Evolutionary conservation across 92 coral and sea anemone species (phyloP).

Genomic region (Bergia sp.): DNA sequence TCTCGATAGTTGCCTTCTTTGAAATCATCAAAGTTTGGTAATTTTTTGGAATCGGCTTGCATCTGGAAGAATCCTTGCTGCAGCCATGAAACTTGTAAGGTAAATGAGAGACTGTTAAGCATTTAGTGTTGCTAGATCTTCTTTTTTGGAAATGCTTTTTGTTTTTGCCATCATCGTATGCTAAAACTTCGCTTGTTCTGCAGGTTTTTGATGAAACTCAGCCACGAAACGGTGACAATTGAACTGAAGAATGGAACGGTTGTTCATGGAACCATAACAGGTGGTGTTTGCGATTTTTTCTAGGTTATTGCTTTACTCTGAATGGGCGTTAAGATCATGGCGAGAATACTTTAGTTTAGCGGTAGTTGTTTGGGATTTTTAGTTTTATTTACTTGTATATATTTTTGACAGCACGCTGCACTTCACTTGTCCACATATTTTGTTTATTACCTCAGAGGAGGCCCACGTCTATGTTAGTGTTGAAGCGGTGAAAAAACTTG

Average conservation of each 20-base stretch:
- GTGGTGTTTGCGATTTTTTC: constrained; percentile 37
- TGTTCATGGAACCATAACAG: constrained; percentile 98
- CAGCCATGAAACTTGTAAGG: constrained; percentile 99
- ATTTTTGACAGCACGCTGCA: no score
- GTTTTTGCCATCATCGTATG: not conserved
- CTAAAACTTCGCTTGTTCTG: constrained; percentile 34
- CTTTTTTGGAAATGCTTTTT: constrained; percentile 22
- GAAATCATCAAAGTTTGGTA: constrained; percentile 68
- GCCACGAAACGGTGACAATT: constrained; percentile 98
- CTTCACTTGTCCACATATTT: no score
- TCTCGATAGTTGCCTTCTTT: constrained; percentile 76
- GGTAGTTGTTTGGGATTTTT: no score
- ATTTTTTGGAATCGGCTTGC: constrained; percentile 93
- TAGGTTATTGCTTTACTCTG: not conserved
- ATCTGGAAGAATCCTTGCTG: constrained; percentile 79
- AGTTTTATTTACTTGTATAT: no score
- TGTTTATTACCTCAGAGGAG: no score
- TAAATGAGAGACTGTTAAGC: constrained; percentile 40
- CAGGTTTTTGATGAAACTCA: constrained; percentile 98
- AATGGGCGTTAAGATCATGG: no score
- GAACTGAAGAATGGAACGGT: constrained; percentile 99
- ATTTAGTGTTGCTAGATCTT: not conserved
- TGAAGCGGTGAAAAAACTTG: no score
- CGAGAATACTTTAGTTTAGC: not conserved
- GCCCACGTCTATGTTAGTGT: no score